Evolutionary conservation across 2,113 vertebrate genomes (phyloP), one percentile per base, ranked within the genome.

Genomic region (Lagopus leucura): DNA sequence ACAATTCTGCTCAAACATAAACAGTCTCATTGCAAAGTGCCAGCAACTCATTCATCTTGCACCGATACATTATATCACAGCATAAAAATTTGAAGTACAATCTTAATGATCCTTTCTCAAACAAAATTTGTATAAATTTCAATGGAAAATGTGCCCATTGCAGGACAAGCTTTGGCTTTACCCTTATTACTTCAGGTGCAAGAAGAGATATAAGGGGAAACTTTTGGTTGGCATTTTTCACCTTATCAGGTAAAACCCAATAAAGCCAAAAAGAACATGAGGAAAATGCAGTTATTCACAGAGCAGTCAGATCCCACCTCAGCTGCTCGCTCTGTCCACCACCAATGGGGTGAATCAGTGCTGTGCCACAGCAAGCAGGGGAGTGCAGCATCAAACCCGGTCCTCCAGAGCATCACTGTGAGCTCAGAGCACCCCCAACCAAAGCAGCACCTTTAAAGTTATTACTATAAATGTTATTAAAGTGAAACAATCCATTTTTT

Each of bases 191-290:
- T 57, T 57, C 30, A 57, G 13, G 28, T 5, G 10, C 30, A 30
- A 30, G 28, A 55, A 18, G 54, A 55, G 27, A 30, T 55, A 28
- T 27, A 86, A 85, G 88, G 89, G 92, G 82, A 95, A 97, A 97
- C 79, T 96, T 86, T 71, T 18, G 40, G 17, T 94, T 97, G 95
- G 97, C 96, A 97, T 96, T 54, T 54, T 54, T 54, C 95, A 95
- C 94, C 95, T 95, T 96, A 96, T 97, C 95, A 97, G 94, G 96
- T 97, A 97, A 98, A 97, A 96, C 90, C 95, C 94, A 97, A 97
- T 97, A 96, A 97, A 97, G 92, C 85, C 90, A 58, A 97, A 94
- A 96, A 97, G 97, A 95, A 98, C 97, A 98, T 97, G 93, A 97
- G 93, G 96, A 96, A 96, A 97, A 96, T 80, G 83, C 86, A 82